These are phyloP conservation scores for Carposina sasakii DNA, from an alignment of 1,140 invertebrate species.

Conservation along the genomic window DNA sequence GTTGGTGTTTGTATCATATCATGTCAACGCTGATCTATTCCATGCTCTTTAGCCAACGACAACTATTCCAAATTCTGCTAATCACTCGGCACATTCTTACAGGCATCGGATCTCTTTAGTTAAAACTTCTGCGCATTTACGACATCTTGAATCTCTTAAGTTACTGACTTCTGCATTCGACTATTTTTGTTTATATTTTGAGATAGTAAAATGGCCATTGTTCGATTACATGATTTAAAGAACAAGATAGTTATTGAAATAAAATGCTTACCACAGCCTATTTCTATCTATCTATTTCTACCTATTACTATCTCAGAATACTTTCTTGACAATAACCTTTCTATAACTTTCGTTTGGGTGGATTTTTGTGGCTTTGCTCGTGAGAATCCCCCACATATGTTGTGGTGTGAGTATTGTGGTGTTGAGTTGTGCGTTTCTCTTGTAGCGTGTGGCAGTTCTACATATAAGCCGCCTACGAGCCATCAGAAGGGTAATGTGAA, in stretches of 20 bases:
- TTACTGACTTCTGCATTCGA: too few relatives aligned
- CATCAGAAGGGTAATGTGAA: slow-evolving; percentile 66
- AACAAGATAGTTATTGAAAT: too few relatives aligned
- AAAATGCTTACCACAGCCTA: too few relatives aligned
- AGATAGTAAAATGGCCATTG: too few relatives aligned
- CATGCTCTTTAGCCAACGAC: not conserved
- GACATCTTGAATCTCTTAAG: too few relatives aligned
- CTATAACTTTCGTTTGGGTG: slow-evolving; percentile 10
- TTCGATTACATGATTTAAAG: too few relatives aligned
- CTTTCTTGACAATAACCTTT: not conserved
- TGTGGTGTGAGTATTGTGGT: slow-evolving; percentile 48
- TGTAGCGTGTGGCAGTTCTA: slow-evolving; percentile 55
- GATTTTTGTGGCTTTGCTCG: not conserved
- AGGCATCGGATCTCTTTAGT: too few relatives aligned
- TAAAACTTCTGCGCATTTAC: too few relatives aligned
- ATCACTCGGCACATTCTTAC: not conserved
- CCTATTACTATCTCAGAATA: slow-evolving; percentile 14
- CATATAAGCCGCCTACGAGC: slow-evolving; percentile 58
- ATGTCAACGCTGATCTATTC: slow-evolving; percentile 3
- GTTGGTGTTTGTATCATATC: slow-evolving; percentile 23
- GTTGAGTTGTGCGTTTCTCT: slow-evolving; percentile 63
- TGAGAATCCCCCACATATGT: not conserved
- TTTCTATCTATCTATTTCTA: too few relatives aligned
- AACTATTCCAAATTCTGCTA: not conserved
- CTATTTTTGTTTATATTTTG: too few relatives aligned